Evolutionary conservation across 2,888 invertebrate genomes (phyloP), one percentile per base, ranked within the genome.

Genomic region (Lepidochrysops patricia): DNA sequence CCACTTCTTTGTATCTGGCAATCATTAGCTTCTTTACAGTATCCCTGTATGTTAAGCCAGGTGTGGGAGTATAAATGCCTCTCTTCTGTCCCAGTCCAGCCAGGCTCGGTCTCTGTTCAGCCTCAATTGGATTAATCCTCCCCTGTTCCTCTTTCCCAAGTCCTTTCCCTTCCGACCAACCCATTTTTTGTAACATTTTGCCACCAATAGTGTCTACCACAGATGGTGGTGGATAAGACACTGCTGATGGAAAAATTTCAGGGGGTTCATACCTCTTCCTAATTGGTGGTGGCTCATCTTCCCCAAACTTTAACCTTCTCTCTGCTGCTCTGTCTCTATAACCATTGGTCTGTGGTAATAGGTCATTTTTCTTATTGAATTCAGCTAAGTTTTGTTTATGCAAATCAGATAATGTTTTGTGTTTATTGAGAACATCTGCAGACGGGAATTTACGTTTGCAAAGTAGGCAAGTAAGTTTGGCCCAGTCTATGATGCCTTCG

Each of bases 281-380:
- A 65, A 71, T 86, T 75, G 64, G 68, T 2, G 85, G 85, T 0
- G 94, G 93, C 66, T 96, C 95, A 19, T 95, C 95, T 77, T 96
- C 95, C 0, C 98, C 98, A 75, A 96, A 98, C 77, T 98, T 98
- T 72, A 96, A 91, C 57, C 99, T 87, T 34, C 99, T 91, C 74
- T 99, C 99, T 70, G 98, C 98, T 0, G 99, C 99, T 48, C 99
- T 91, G 80, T 99, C 99, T 62, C 99, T 91, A 78, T 99, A 99
- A 0, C 87, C 82, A 64, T 84, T 87, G 0, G 71, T 70, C 62
- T 82, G 84, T 1, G 79, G 84, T 13, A 76, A 59, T 2, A 80
- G 61, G 4, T 85, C 84, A 66, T 77, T 79, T 60, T 84, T 80
- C 64, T 87, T 90, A n/a, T 82, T 82, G 68, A 83, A 90, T 68